Percentiles rank a stretch among this genome's conserved stretches.
These are phyloP conservation scores for Hylaea fasciaria DNA, from an alignment of 2,888 invertebrate genomes.

Conservation along the genomic window DNA sequence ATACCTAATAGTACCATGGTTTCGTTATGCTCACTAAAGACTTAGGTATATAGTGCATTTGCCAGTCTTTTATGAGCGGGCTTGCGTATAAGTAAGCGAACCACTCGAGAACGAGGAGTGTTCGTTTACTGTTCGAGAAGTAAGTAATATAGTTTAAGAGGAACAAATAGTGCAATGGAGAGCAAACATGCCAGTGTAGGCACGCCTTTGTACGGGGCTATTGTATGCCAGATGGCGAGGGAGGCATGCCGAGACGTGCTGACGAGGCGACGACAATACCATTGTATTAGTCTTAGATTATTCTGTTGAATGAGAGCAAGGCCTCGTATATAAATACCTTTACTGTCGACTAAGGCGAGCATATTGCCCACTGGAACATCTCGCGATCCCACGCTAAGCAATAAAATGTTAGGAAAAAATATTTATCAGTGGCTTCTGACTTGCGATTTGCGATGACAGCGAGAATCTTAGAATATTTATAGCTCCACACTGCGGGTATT, in stretches of 20 bases:
- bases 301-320: slow-evolving; percentile 27
- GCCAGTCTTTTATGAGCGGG: slow-evolving; percentile 9
- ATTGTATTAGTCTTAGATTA: slow-evolving; percentile 27
- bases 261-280: slow-evolving; percentile 27
- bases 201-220: slow-evolving; percentile 54
- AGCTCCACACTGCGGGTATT: no score
- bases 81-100: slow-evolving; percentile 5
- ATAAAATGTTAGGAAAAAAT: slow-evolving; percentile 1
- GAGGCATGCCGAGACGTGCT: slow-evolving; percentile 43
- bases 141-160: slow-evolving; percentile 44
- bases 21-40: background rate
- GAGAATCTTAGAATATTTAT: no score
- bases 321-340: slow-evolving; percentile 29
- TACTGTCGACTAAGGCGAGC: slow-evolving; percentile 12
- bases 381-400: slow-evolving; percentile 6
- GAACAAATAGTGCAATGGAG: slow-evolving; percentile 44
- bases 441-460: background rate
- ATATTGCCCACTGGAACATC: slow-evolving; percentile 11
- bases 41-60: slow-evolving; percentile 6
- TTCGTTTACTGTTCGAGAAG: slow-evolving; percentile 15
- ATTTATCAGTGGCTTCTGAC: background rate
- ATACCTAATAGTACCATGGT: background rate
- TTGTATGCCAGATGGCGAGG: slow-evolving; percentile 40
- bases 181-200: slow-evolving; percentile 47
- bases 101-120: slow-evolving; percentile 4